Evolutionary conservation across 2,113 vertebrate genomes (phyloP).

Genomic region (Tinamus guttatus): DNA sequence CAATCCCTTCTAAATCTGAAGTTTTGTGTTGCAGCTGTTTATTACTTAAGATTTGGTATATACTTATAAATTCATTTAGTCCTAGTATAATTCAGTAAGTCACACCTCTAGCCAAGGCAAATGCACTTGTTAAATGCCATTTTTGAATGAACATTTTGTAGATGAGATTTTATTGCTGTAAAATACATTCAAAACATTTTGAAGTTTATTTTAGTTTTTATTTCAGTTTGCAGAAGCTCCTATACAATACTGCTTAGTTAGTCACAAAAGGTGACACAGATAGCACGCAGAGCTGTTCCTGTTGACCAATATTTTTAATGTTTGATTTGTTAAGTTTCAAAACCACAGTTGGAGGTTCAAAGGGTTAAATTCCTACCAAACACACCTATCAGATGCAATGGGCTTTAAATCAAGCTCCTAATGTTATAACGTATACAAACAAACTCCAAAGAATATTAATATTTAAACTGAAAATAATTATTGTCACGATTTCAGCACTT

Average conservation of each 20-base stretch:
- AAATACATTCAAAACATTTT: neutral
- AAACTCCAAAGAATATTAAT: neutral
- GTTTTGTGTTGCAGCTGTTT: neutral
- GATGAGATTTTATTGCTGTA: neutral
- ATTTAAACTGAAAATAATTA: neutral
- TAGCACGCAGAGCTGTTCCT: neutral
- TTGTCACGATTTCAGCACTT: neutral
- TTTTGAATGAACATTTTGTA: rapidly evolving
- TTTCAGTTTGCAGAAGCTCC: neutral
- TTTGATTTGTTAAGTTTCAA: neutral
- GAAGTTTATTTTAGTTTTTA: neutral
- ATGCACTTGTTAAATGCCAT: rapidly evolving
- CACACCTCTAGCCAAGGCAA: neutral
- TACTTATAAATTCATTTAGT: neutral
- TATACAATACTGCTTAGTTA: neutral
- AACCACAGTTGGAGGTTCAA: neutral
- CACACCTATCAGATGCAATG: neutral
- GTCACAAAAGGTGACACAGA: neutral
- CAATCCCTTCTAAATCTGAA: neutral
- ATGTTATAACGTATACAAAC: neutral
- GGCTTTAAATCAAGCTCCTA: slow-evolving; percentile 15
- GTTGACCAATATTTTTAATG: neutral
- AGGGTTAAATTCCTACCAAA: neutral
- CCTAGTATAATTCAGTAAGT: neutral
- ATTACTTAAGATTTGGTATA: neutral